Percentiles rank a stretch among this genome's conserved stretches.
Conservation (phyloP, 2,888 invertebrate species). For the Sacculina carcini region DNA sequence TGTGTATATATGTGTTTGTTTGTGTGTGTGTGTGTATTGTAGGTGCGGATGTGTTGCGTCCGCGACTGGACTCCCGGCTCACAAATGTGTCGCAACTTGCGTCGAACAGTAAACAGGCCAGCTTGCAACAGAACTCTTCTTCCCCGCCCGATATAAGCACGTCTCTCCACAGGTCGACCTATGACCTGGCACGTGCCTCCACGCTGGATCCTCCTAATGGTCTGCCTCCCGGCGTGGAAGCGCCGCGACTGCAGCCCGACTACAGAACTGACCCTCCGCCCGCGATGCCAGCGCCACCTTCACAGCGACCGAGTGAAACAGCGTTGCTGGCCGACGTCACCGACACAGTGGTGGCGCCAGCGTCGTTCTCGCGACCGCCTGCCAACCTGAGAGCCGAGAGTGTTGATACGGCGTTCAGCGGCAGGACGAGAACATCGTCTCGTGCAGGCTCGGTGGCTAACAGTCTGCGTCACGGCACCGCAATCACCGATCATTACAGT, state of each 20-base stretch:
- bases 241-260: not conserved
- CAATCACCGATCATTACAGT: conserved; percentile 66
- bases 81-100: too few relatives aligned
- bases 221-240: not conserved
- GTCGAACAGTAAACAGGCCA: too few relatives aligned
- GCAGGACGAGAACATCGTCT: conserved; percentile 6
- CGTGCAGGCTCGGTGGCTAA: conserved; percentile 6
- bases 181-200: conserved; percentile 1
- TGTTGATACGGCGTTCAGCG: conserved; percentile 11
- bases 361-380: not conserved
- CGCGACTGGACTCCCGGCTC: too few relatives aligned
- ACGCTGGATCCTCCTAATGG: conserved; percentile 6
- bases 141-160: too few relatives aligned
- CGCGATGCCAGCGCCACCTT: not conserved
- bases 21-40: too few relatives aligned
- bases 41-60: too few relatives aligned
- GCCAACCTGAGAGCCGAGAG: not conserved
- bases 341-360: not conserved
- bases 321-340: not conserved
- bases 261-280: not conserved
- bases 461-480: conserved; percentile 18
- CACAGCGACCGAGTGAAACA: not conserved
- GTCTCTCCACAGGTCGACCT: too few relatives aligned
- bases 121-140: too few relatives aligned
- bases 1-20: too few relatives aligned